Conservation (phyloP, 1,140 invertebrate species). For the Littorina saxatilis region DNA sequence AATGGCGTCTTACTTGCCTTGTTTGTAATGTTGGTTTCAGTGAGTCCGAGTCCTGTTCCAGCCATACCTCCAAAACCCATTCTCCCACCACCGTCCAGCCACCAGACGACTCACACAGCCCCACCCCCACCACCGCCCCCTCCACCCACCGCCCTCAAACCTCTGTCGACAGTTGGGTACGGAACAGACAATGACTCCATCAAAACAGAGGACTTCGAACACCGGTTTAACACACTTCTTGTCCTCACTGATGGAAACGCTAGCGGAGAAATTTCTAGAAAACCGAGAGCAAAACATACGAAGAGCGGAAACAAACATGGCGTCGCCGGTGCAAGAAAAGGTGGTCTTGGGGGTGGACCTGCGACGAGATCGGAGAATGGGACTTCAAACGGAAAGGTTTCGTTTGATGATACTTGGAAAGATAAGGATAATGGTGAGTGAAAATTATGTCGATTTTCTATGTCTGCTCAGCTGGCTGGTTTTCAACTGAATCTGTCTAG, state of each 20-base stretch:
- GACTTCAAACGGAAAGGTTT: background rate
- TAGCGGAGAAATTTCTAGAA: background rate
- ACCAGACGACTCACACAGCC: background rate
- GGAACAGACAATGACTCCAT: conserved; percentile 66
- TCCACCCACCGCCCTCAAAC: background rate
- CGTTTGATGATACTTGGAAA: background rate
- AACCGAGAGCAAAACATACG: no score
- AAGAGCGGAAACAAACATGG: no score
- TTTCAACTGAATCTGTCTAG: no score
- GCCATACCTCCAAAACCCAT: background rate
- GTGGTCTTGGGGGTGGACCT: no score
- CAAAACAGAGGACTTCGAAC: conserved; percentile 68
- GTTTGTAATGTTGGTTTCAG: no score
- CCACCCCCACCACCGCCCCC: background rate
- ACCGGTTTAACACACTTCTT: conserved; percentile 52
- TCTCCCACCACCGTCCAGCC: conserved; percentile 13
- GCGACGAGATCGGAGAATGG: background rate
- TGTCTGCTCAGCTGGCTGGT: no score
- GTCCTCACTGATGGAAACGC: conserved; percentile 32
- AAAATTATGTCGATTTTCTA: no score
- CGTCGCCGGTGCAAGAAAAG: no score
- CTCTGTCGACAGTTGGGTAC: conserved; percentile 35
- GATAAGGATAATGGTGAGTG: no score
- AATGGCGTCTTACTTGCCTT: no score
- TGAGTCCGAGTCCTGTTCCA: no score